Base-by-base conservation (phyloP, 2,113 vertebrate species). In the Opisthocomus hoazin region DNA sequence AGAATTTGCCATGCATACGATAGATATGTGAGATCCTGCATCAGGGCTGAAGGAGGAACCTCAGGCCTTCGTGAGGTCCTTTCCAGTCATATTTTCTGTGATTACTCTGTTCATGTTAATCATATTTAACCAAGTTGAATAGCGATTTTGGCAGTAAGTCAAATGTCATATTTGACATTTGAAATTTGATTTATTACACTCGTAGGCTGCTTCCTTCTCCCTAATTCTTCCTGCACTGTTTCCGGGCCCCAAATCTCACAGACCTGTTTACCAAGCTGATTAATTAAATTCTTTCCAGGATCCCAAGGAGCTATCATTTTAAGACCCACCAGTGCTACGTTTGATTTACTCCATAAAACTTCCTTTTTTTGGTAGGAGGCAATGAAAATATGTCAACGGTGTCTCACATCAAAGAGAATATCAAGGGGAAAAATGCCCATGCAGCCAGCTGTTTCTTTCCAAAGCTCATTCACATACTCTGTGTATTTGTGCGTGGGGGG, bases 331-430 rank as follows among this genome's bases (percentile, higher is more conserved):
- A 54, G 30, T 24, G 27, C 20, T 77, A 45, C 14, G 11, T 70
- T 81, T 94, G 15, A 81, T 70, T 93, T 84, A 70, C 8, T 78
- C 29, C 61, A 66, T 85, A 41, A 71, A 88, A 54, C 20, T 23
- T 69, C 37, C 8, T 60, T 39, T 50, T 15, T 81, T 39, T 51
- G 45, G 8, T 66, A 92, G 34, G 14, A 88, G 11, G 17, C 57
- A 86, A 56, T 61, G n/a, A 91, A 94, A 90, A 84, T 77, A 65
- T 66, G 36, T 69, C 61, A 81, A 75, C 26, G 65, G 46, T 63
- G 22, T 54, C 58, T 94, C n/a, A 80, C 37, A 80, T 83, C 74
- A 94, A 87, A 95, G 73, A 60, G 56, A 88, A 39, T 81, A 75
- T 43, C 32, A 64, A 75, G 51, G 48, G 60, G 9, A 1, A 71